Percentiles rank a stretch among this genome's conserved stretches.
Conservation (phyloP, 2,797 vertebrate species). For the Masticophis lateralis region DNA sequence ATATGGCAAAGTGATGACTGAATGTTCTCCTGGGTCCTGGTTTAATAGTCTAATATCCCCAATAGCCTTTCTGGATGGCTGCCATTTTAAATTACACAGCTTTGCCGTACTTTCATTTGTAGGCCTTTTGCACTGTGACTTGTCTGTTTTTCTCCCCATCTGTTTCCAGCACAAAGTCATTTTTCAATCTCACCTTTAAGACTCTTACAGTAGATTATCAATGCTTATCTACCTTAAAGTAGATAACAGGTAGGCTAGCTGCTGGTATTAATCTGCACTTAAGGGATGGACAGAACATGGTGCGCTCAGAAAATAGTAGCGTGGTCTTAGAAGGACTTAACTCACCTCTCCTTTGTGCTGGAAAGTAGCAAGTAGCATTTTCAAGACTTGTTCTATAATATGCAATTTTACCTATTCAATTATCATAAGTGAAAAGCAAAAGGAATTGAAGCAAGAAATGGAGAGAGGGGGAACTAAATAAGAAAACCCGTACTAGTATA, state of each 20-base stretch:
- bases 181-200: background rate
- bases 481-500: background rate
- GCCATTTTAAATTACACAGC: rapidly evolving
- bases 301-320: background rate
- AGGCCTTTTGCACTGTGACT: rapidly evolving
- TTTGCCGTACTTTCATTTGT: background rate
- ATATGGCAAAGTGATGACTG: background rate
- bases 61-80: background rate
- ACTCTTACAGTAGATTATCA: background rate
- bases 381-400: background rate
- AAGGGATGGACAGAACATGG: background rate
- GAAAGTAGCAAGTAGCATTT: background rate
- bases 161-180: rapidly evolving
- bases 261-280: background rate
- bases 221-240: background rate
- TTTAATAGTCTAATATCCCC: background rate
- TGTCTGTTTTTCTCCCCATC: background rate
- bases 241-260: background rate
- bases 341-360: background rate
- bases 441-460: background rate
- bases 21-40: background rate
- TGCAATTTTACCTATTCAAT: background rate
- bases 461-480: background rate
- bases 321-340: background rate
- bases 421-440: background rate